Base-by-base conservation (phyloP, 2,797 vertebrate species). In the Brachyalestes nurse region DNA sequence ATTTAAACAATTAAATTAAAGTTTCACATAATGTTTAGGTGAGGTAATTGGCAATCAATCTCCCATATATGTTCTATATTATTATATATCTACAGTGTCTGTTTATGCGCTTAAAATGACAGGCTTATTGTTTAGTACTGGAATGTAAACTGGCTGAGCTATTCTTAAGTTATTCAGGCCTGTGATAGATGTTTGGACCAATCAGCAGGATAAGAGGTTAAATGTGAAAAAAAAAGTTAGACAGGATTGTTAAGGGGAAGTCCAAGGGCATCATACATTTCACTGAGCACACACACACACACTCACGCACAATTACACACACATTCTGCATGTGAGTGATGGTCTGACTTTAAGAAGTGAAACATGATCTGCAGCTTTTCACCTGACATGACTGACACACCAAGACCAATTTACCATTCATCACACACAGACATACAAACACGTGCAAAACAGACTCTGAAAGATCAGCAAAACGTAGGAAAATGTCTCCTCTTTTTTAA, bases 281-380 rank as follows among this genome's bases (percentile, higher is more conserved):
- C 14, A 4, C 0, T 25, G 6, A 34, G 45, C 21, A 51, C 47
- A 51, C 47, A 51, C 13, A 14, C 47, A 51, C 47, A 51, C 47
- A 51, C 47, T 16, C 10, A 51, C 10, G 16, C 47, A 51, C 34
- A 34, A 1, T 28, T 3, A 28, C 3, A 3, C 34, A 34, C 45
- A 47, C 14, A 67, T n/a, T 17, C 23, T 64, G n/a, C 38, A 53
- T 74, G 66, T 64, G 25, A 74, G 65, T 47, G 23, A 82, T 57
- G 72, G 77, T 61, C 69, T 49, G 58, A 65, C 65, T 61, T 84
- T 81, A 64, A 38, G 25, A 58, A 19, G 58, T 75, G 71, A 79
- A 86, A 83, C 73, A 79, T 78, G 75, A 78, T 21, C 69, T 78
- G 21, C 10, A 49, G 65, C 58, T 19, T 82, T 53, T 78, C 25